A percentile compares a stretch with the other conserved stretches of the same genome.
These are phyloP conservation scores for Drosophila merina DNA, from an alignment of 2,888 invertebrate genomes.

Conservation along the genomic window DNA sequence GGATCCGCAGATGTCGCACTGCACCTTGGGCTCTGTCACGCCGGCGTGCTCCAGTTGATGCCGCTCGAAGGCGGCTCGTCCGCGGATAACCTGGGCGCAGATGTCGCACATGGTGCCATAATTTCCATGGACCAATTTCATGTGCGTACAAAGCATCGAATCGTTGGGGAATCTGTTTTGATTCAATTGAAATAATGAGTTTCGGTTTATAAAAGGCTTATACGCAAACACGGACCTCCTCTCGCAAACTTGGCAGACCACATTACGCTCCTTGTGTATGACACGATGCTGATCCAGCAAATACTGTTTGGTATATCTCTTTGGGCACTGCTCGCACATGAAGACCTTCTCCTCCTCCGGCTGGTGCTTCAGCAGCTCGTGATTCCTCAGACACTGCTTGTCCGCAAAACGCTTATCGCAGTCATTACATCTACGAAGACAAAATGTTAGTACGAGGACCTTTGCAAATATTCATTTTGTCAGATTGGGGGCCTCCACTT, in stretches of 20 bases:
- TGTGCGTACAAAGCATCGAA: conserved; percentile 77
- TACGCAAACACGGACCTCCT: conserved; percentile 67
- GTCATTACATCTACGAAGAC: conserved; percentile 61
- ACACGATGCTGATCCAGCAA: conserved; percentile 81
- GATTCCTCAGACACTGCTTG: conserved; percentile 82
- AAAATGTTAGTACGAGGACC: neutral
- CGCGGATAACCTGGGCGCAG: conserved; percentile 82
- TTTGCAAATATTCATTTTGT: neutral
- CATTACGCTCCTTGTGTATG: conserved; percentile 71
- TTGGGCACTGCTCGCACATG: conserved; percentile 81
- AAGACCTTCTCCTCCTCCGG: conserved; percentile 81
- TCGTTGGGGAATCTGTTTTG: conserved; percentile 75
- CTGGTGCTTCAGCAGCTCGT: conserved; percentile 81
- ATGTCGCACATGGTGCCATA: conserved; percentile 82
- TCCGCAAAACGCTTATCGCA: conserved; percentile 78
- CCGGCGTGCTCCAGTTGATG: conserved; percentile 81
- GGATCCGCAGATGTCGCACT: conserved; percentile 82
- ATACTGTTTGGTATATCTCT: conserved; percentile 81
- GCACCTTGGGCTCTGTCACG: conserved; percentile 79
- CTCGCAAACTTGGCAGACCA: conserved; percentile 80
- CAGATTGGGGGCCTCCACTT: conserved; percentile 38
- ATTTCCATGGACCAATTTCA: conserved; percentile 73
- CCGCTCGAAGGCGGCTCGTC: conserved; percentile 80
- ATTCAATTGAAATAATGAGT: neutral
- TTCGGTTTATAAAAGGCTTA: accelerated